phyloP scores from a whole-genome alignment of 1,140 invertebrate genomes.

The Dendroctonus valens region DNA sequence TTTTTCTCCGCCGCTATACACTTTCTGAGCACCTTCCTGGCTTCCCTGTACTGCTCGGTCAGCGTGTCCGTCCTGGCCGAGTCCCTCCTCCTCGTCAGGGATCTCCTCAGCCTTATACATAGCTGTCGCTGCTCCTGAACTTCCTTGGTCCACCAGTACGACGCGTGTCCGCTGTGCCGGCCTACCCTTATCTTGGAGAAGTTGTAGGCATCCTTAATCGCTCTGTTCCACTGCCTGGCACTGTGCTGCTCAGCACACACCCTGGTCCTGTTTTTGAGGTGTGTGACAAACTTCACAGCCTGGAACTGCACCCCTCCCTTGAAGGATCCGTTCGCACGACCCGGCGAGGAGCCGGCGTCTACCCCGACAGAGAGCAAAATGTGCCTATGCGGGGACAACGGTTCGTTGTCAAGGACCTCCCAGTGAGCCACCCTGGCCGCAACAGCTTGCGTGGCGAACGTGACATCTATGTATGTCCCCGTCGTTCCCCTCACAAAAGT shows the following conservation, averaged over 20 bases:
- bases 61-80: not conserved
- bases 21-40: not conserved
- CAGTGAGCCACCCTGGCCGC: conserved; percentile 11
- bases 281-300: not conserved
- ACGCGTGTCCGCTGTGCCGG: not conserved
- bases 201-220: not conserved
- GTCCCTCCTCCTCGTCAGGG: not conserved
- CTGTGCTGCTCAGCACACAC: not conserved
- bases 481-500: conserved; percentile 31
- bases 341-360: not conserved
- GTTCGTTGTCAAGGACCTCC: conserved; percentile 13
- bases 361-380: not conserved
- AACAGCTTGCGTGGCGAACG: conserved; percentile 17
- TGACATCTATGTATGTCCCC: conserved; percentile 34
- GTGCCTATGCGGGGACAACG: conserved; percentile 7
- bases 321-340: not conserved
- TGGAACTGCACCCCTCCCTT: not conserved
- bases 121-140: conserved; percentile 5
- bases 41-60: not conserved
- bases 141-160: conserved; percentile 16
- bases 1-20: conserved; percentile 9
- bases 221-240: not conserved
- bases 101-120: not conserved
- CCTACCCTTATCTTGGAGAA: not conserved
- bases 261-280: not conserved